A percentile compares a stretch with the other conserved stretches of the same genome.
These are phyloP conservation scores for Acleris emargana DNA, from an alignment of 2,888 invertebrate species.

Conservation along the genomic window DNA sequence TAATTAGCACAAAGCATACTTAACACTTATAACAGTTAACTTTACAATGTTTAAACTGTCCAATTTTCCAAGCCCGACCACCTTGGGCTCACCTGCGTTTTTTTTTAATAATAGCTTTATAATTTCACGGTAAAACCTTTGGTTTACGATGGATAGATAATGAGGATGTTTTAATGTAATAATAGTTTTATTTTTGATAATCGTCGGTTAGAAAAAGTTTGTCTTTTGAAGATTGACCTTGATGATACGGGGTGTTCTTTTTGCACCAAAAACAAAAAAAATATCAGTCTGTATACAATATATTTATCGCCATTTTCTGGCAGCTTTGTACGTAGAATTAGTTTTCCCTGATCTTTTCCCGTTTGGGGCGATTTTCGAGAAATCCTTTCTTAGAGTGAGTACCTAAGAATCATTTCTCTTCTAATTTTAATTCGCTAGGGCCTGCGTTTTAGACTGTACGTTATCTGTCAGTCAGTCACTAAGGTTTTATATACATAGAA, in stretches of 20 bases:
- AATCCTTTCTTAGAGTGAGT: too few relatives aligned
- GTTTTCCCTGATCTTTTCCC: too few relatives aligned
- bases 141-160: neutral
- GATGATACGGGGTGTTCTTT: neutral
- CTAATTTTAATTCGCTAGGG: too few relatives aligned
- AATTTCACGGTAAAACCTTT: constrained; percentile 21
- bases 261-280: too few relatives aligned
- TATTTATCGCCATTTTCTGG: too few relatives aligned
- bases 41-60: constrained; percentile 8
- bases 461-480: too few relatives aligned
- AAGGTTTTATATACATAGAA: too few relatives aligned
- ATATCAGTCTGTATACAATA: too few relatives aligned
- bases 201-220: neutral
- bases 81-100: constrained; percentile 11
- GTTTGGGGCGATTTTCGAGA: too few relatives aligned
- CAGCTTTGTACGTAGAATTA: too few relatives aligned
- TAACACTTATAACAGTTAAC: neutral
- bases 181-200: constrained; percentile 7
- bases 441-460: too few relatives aligned
- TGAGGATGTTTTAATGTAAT: constrained; percentile 9
- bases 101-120: constrained; percentile 5
- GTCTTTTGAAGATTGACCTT: neutral
- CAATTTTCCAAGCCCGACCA: neutral
- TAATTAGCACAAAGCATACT: constrained; percentile 6
- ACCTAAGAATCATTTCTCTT: too few relatives aligned